Conservation (phyloP, 2,113 vertebrate species). For the Grus americana region DNA sequence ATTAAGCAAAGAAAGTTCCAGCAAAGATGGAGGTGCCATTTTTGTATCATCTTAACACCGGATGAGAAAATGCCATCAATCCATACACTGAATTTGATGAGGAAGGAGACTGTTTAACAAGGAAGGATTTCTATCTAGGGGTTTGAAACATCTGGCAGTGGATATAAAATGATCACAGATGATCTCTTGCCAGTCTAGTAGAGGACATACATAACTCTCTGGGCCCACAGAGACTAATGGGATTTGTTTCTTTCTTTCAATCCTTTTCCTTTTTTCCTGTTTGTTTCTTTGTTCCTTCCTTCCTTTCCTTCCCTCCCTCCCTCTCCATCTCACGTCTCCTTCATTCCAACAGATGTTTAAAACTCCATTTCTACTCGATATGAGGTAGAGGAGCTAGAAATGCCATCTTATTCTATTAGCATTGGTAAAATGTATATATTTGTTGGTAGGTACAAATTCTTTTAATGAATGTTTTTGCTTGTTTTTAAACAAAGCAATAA, state of each 20-base stretch:
- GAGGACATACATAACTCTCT: background rate
- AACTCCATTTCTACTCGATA: background rate
- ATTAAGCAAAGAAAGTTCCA: background rate
- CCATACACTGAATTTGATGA: background rate
- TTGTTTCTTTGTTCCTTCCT: background rate
- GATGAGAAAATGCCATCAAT: background rate
- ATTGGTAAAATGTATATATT: background rate
- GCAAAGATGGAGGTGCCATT: background rate
- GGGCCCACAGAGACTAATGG: background rate
- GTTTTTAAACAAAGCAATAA: background rate
- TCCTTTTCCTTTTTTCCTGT: background rate
- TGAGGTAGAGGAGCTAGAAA: background rate
- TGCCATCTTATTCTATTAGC: background rate
- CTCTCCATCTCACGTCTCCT: background rate
- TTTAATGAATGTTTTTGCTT: background rate
- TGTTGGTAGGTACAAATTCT: background rate
- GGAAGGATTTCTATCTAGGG: background rate
- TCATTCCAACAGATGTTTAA: background rate
- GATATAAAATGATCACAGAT: background rate
- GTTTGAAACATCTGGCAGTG: background rate
- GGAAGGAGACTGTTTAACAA: background rate
- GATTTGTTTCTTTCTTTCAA: background rate
- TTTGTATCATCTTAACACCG: background rate
- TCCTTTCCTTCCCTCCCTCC: background rate
- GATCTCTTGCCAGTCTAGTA: background rate